These are phyloP conservation scores for Falco cherrug DNA, from an alignment of 2,797 vertebrate species.

Conservation along the genomic window DNA sequence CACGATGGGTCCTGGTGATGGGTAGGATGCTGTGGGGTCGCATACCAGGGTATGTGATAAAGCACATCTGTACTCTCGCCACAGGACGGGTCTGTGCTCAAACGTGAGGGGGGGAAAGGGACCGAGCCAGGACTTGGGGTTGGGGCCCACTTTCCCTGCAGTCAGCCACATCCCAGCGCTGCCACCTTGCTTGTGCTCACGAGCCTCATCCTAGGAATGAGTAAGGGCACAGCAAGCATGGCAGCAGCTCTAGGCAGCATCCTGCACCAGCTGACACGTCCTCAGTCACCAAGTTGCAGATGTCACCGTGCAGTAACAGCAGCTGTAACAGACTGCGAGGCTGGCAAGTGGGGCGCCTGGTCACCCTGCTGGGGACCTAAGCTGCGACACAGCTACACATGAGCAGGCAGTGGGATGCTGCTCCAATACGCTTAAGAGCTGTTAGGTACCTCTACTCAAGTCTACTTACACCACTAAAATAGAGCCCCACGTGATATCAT, in stretches of 20 bases:
- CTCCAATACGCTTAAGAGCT: neutral
- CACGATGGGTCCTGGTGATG: rapidly evolving
- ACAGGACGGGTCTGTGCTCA: neutral
- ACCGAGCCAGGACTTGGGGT: neutral
- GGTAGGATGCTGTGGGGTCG: neutral
- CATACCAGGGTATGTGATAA: rapidly evolving
- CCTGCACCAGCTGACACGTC: neutral
- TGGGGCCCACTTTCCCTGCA: neutral
- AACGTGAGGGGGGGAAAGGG: rapidly evolving
- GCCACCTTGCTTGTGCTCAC: rapidly evolving
- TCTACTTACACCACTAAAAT: neutral
- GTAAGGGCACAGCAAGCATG: rapidly evolving
- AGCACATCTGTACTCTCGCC: rapidly evolving
- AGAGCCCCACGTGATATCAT: neutral
- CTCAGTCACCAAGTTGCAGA: rapidly evolving
- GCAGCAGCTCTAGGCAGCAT: neutral
- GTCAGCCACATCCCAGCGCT: neutral
- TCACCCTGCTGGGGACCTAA: rapidly evolving
- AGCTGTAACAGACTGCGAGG: neutral
- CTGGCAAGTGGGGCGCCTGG: neutral
- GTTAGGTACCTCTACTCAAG: neutral
- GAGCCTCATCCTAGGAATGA: neutral
- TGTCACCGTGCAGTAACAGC: neutral
- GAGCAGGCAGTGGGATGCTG: rapidly evolving
- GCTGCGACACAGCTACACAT: rapidly evolving